A percentile compares a stretch with the other conserved stretches of the same genome.
These are phyloP conservation scores for Taeniopygia guttata DNA, from an alignment of 2,797 vertebrate species.

Conservation along the genomic window DNA sequence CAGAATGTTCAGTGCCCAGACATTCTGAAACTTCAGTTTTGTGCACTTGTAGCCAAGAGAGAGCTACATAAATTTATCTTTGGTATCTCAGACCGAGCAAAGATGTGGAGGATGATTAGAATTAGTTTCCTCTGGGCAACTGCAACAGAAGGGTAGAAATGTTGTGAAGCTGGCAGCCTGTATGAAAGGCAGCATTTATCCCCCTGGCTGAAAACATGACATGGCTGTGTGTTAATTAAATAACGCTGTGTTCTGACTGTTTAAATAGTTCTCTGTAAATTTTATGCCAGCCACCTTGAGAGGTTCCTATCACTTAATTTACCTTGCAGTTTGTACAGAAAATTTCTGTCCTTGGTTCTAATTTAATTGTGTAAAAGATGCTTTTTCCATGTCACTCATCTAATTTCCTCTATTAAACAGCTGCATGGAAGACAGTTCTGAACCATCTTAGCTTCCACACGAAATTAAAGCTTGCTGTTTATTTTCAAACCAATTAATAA, in stretches of 20 bases:
- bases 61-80: neutral
- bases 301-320: neutral
- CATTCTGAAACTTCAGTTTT: neutral
- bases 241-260: neutral
- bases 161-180: neutral
- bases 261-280: neutral
- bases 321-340: neutral
- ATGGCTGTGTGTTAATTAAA: neutral
- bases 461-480: constrained; percentile 33
- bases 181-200: neutral
- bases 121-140: neutral
- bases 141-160: neutral
- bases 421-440: neutral
- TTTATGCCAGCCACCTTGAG: neutral
- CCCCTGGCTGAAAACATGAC: neutral
- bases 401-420: neutral
- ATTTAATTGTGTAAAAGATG: neutral
- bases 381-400: neutral
- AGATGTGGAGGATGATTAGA: neutral
- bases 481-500: neutral
- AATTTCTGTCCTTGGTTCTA: neutral
- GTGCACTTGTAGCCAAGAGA: neutral
- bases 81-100: neutral
- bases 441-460: neutral
- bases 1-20: neutral